Evolutionary conservation across 2,113 vertebrate species (phyloP), one percentile per base, ranked within the genome.

Genomic region (Lutjanus erythropterus): DNA sequence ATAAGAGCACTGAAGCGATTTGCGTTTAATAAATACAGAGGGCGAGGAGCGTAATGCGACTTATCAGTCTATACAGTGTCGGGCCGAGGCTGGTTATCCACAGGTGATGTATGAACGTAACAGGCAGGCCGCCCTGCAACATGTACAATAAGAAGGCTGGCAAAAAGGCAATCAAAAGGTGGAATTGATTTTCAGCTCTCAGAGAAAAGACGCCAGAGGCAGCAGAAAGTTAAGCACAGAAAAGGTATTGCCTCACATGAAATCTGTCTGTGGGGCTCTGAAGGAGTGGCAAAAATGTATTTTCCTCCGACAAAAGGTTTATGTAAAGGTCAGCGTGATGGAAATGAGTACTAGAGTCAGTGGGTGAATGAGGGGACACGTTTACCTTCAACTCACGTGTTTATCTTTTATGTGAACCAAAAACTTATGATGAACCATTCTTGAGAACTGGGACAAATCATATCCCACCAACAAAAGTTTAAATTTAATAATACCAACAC

Each of bases 151-250:
- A 77, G 33, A 67, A 21, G 10, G 33, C 52, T 37, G 64, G 31
- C 31, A 21, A 41, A 65, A 73, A 80, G 60, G 42, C 76, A 71
- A 81, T 88, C 73, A 83, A 35, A 81, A 84, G 81, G 59, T 59
- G 44, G 61, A 83, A 89, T 88, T 76, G 75, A 84, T 87, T 85
- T 87, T 83, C 62, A 87, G 82, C 71, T 74, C 56, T 50, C 4
- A 75, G 77, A 65, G 61, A 79, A 81, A 86, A 73, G 76, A 81
- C 6, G 73, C 81, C 76, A 5, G 33, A 62, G 79, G 87, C 83
- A 61, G 6, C 44, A 64, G 68, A 67, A 69, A 64, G 74, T 39
- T 74, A 50, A 80, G 60, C 81, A 33, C 60, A 53, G 31, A 5
- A 60, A 31, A 81, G 21, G 49, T 18, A 78, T 71, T 18, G 10